Conservation (phyloP, 2,888 invertebrate species). For the Epistrophe eligans region DNA sequence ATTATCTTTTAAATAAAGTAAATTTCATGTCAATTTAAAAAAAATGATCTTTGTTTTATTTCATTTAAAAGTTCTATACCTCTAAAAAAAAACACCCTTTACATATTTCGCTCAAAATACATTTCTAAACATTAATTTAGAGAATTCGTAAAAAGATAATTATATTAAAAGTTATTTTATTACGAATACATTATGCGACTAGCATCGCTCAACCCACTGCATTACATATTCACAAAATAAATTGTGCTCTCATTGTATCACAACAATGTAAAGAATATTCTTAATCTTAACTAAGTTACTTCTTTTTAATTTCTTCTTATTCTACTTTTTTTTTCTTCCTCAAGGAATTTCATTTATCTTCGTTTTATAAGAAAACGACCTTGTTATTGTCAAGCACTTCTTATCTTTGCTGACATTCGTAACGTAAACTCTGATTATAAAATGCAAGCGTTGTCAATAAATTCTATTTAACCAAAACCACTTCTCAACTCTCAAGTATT, state of each 20-base stretch:
- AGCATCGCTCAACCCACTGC: background rate
- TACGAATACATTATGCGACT: background rate
- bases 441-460: conserved; percentile 40
- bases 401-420: conserved; percentile 23
- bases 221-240: background rate
- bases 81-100: too few relatives aligned
- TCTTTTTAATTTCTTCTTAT: background rate
- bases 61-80: too few relatives aligned
- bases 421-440: conserved; percentile 44
- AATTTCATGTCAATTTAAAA: too few relatives aligned
- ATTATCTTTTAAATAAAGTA: too few relatives aligned
- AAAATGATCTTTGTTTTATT: too few relatives aligned
- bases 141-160: background rate
- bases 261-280: background rate
- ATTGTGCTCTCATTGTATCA: background rate
- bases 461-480: conserved; percentile 6
- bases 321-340: background rate
- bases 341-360: conserved; percentile 5
- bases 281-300: background rate
- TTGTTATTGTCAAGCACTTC: conserved; percentile 7
- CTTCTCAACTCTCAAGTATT: conserved; percentile 17
- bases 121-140: background rate
- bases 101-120: too few relatives aligned
- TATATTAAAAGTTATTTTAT: background rate
- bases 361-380: conserved; percentile 1